Evolutionary conservation across 2,797 vertebrate genomes (phyloP).

Genomic region (Poeciliopsis infans): DNA sequence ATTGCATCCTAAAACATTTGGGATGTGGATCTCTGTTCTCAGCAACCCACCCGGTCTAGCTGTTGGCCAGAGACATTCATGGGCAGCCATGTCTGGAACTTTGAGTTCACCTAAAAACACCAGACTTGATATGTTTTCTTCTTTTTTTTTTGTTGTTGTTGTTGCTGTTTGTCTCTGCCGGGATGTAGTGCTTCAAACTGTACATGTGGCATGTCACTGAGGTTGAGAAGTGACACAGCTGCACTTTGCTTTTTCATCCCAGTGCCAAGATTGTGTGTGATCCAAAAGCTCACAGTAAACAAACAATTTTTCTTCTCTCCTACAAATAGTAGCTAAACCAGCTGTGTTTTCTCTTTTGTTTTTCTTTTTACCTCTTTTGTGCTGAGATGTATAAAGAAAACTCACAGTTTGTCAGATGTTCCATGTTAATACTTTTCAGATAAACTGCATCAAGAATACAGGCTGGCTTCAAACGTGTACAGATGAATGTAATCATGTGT

Average conservation of each 20-base stretch:
- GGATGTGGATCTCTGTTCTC: conserved; percentile 43
- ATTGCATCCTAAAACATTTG: conserved; percentile 69
- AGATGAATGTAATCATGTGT: conserved; percentile 12
- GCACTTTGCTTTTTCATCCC: conserved; percentile 23
- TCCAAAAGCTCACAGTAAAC: conserved; percentile 20
- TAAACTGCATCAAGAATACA: conserved; percentile 8
- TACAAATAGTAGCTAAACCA: conserved; percentile 9
- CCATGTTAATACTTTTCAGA: conserved; percentile 1
- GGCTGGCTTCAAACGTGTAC: conserved; percentile 5
- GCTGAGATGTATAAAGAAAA: conserved; percentile 19
- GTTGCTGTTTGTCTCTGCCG: conserved; percentile 16
- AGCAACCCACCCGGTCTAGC: conserved; percentile 16
- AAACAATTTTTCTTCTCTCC: conserved; percentile 22
- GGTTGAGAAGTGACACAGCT: conserved; percentile 15
- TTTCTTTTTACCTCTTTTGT: neutral
- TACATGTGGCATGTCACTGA: conserved; percentile 24
- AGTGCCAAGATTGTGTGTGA: conserved; percentile 14
- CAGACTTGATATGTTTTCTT: conserved; percentile 17
- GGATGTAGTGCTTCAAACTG: conserved; percentile 14
- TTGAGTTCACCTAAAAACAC: conserved; percentile 52
- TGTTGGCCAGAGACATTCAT: conserved; percentile 54
- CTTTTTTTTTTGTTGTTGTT: conserved; percentile 35
- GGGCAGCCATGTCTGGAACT: conserved; percentile 26
- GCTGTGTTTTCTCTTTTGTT: conserved; percentile 1
- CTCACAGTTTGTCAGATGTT: conserved; percentile 3